Percentiles rank a stretch among this genome's conserved stretches.
phyloP scores from a whole-genome alignment of 2,797 vertebrate species.

The Pempheris klunzingeri region DNA sequence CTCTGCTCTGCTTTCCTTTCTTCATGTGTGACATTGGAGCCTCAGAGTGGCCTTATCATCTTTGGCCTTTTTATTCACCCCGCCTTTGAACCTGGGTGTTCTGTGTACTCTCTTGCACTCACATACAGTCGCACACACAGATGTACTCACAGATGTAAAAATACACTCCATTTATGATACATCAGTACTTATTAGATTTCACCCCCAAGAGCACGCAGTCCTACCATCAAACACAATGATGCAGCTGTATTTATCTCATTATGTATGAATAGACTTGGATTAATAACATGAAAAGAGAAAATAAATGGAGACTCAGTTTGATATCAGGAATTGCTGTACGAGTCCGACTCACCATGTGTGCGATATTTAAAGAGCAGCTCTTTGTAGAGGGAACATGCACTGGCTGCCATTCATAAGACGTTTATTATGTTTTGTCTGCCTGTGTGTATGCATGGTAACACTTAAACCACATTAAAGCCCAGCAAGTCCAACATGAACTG shows the following conservation, averaged over 20 bases:
- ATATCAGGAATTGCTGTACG: slow-evolving; percentile 30
- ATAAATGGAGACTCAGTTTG: slow-evolving; percentile 12
- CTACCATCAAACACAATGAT: slow-evolving; percentile 23
- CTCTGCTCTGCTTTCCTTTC: slow-evolving; percentile 82
- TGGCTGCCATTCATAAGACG: slow-evolving; percentile 37
- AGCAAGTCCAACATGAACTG: slow-evolving; percentile 27
- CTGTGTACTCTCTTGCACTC: slow-evolving; percentile 60
- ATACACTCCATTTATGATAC: slow-evolving; percentile 54
- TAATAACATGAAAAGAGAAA: neutral
- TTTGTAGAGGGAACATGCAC: slow-evolving; percentile 17
- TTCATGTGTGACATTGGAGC: slow-evolving; percentile 82
- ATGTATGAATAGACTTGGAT: neutral
- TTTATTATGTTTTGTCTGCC: slow-evolving; percentile 55
- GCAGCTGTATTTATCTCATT: slow-evolving; percentile 12
- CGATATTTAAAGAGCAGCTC: slow-evolving; percentile 33
- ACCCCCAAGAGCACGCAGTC: slow-evolving; percentile 30
- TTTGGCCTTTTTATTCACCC: slow-evolving; percentile 83
- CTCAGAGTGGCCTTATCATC: slow-evolving; percentile 86
- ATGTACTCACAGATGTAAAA: slow-evolving; percentile 59
- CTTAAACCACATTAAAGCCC: slow-evolving; percentile 46
- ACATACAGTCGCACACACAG: slow-evolving; percentile 39
- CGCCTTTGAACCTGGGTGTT: slow-evolving; percentile 84
- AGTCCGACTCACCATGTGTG: slow-evolving; percentile 37
- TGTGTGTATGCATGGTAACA: slow-evolving; percentile 20
- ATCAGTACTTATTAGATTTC: slow-evolving; percentile 56